Conservation (phyloP, 2,888 invertebrate species). For the Apantesis nais region DNA sequence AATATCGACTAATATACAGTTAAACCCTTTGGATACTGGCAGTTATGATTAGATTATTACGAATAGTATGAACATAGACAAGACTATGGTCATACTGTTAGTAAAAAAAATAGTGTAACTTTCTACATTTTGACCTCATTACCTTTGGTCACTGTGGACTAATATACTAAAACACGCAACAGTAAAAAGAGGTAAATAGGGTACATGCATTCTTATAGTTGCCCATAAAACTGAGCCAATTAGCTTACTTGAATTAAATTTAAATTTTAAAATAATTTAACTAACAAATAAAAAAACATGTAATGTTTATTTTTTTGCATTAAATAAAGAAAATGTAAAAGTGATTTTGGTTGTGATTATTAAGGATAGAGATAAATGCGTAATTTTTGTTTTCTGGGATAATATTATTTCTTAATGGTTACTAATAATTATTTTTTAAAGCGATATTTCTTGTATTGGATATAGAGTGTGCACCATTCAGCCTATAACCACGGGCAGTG, state of each 20-base stretch:
- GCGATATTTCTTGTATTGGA: no score
- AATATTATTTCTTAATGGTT: no score
- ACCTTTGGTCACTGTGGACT: not conserved
- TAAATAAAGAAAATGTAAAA: no score
- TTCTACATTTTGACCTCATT: not conserved
- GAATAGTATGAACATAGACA: not conserved
- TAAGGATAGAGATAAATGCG: no score
- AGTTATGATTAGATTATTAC: not conserved
- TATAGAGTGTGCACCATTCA: not conserved
- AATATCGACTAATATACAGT: constrained; percentile 5
- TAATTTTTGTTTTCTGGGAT: no score
- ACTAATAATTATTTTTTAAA: not conserved
- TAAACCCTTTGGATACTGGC: constrained; percentile 19
- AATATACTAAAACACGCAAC: not conserved
- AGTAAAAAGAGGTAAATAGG: not conserved
- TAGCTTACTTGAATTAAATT: no score
- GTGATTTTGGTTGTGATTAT: no score
- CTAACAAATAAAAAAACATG: no score
- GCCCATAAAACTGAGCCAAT: not conserved
- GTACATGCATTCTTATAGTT: not conserved
- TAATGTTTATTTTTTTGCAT: no score
- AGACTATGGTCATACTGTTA: not conserved
- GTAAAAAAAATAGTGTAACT: not conserved
- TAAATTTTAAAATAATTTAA: no score
- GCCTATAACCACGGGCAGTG: not conserved